Evolutionary conservation across 2,113 vertebrate species (phyloP).

Genomic region (Lepisosteus osseus): DNA sequence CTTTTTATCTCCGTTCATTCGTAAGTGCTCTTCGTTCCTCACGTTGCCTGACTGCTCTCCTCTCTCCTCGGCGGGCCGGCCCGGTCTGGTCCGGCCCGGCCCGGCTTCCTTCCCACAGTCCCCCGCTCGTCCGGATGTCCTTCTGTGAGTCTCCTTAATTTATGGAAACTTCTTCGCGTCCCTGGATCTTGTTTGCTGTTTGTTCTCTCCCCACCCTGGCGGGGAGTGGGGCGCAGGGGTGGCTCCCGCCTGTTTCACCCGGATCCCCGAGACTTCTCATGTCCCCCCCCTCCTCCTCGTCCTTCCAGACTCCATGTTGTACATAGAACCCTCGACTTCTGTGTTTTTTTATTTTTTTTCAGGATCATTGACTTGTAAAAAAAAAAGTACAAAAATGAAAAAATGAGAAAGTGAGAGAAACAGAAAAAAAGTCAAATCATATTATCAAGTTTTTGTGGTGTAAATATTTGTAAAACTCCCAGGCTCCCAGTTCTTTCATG

Average conservation of each 20-base stretch:
- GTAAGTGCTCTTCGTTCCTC: conserved; percentile 72
- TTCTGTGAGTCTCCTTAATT: conserved; percentile 74
- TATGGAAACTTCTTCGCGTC: conserved; percentile 58
- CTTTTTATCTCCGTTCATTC: conserved; percentile 89
- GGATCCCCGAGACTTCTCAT: too few relatives aligned
- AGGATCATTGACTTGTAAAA: conserved; percentile 57
- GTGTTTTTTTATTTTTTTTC: conserved; percentile 52
- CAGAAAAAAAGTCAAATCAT: conserved; percentile 49
- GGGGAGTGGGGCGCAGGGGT: too few relatives aligned
- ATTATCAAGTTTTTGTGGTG: conserved; percentile 48
- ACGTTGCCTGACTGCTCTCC: conserved; percentile 49
- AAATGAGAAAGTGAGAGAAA: conserved; percentile 45
- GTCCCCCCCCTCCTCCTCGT: conserved; percentile 50
- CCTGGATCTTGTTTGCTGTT: too few relatives aligned
- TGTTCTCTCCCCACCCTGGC: too few relatives aligned
- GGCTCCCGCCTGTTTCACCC: too few relatives aligned
- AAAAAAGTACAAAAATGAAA: conserved; percentile 41
- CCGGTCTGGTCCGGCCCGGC: conserved; percentile 25
- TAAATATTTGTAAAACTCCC: conserved; percentile 50
- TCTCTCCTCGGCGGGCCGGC: conserved; percentile 13
- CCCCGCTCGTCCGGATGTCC: conserved; percentile 25
- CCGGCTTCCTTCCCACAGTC: conserved; percentile 21
- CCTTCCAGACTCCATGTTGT: conserved; percentile 49
- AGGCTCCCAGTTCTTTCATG: conserved; percentile 39
- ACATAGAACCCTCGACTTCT: conserved; percentile 51